These are phyloP conservation scores for Amniataba percoides DNA, from an alignment of 2,797 vertebrate species.

Conservation along the genomic window DNA sequence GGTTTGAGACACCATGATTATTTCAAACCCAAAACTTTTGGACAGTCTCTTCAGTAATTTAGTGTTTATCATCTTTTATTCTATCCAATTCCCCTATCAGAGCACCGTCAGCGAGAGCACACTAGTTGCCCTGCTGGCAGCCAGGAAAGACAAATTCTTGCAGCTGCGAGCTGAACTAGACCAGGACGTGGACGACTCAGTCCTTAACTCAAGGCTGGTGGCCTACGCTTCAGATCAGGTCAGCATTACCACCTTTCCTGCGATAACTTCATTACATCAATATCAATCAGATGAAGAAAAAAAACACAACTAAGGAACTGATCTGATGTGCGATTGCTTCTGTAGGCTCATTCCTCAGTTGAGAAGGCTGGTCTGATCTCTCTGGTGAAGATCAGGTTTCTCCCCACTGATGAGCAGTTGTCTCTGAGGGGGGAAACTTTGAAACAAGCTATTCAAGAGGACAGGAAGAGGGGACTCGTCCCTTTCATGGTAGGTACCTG, in stretches of 20 bases:
- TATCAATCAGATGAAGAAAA: background rate
- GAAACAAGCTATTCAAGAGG: conserved; percentile 90
- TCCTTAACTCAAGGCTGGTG: conserved; percentile 91
- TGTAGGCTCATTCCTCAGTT: conserved; percentile 95
- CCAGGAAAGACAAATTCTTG: conserved; percentile 93
- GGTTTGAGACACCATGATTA: conserved; percentile 75
- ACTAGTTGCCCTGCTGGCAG: conserved; percentile 91
- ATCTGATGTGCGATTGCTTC: background rate
- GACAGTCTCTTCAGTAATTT: background rate
- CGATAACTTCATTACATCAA: background rate
- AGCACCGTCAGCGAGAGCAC: conserved; percentile 96
- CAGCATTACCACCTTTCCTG: background rate
- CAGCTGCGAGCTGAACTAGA: conserved; percentile 87
- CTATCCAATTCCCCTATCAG: conserved; percentile 72
- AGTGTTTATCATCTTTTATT: background rate
- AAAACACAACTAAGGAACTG: background rate
- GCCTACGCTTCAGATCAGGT: conserved; percentile 96
- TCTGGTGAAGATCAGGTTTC: conserved; percentile 93
- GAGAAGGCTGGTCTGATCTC: conserved; percentile 97
- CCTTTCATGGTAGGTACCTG: conserved; percentile 90
- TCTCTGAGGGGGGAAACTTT: conserved; percentile 92
- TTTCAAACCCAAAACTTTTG: background rate
- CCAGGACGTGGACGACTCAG: conserved; percentile 87
- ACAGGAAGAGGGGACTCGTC: conserved; percentile 89
- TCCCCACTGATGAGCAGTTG: conserved; percentile 91